Percentiles rank a stretch among this genome's conserved stretches.
Evolutionary conservation across 2,797 vertebrate genomes (phyloP).

Genomic region (Perdix hodgsoniae): DNA sequence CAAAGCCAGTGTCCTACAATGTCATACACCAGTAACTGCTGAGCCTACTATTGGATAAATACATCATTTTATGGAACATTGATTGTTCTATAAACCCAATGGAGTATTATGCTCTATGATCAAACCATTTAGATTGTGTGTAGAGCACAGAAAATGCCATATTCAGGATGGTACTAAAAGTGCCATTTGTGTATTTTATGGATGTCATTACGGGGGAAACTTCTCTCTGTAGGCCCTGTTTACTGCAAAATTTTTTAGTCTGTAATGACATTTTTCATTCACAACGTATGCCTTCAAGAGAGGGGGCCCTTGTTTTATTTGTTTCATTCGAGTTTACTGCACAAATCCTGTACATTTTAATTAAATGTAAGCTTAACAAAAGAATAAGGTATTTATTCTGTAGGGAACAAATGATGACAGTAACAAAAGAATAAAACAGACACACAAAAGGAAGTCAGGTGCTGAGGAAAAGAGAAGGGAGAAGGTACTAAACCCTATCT

Average conservation of each 20-base stretch:
- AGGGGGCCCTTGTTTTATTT: slow-evolving; percentile 88
- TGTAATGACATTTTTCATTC: slow-evolving; percentile 90
- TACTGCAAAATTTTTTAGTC: slow-evolving; percentile 88
- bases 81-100: slow-evolving; percentile 91
- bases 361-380: slow-evolving; percentile 90
- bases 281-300: slow-evolving; percentile 89
- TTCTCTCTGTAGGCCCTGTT: slow-evolving; percentile 88
- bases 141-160: slow-evolving; percentile 89
- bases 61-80: slow-evolving; percentile 92
- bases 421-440: slow-evolving; percentile 67
- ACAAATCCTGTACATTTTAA: slow-evolving; percentile 89
- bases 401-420: slow-evolving; percentile 75
- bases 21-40: slow-evolving; percentile 87
- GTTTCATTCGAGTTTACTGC: slow-evolving; percentile 87
- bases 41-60: slow-evolving; percentile 89
- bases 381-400: slow-evolving; percentile 85
- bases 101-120: slow-evolving; percentile 90
- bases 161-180: slow-evolving; percentile 89
- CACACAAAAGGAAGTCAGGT: slow-evolving; percentile 68
- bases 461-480: slow-evolving; percentile 36
- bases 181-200: slow-evolving; percentile 91
- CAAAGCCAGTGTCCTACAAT: slow-evolving; percentile 84
- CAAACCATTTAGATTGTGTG: slow-evolving; percentile 90
- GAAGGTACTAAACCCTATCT: slow-evolving; percentile 51
- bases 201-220: slow-evolving; percentile 87